phyloP scores from a whole-genome alignment of 1,140 invertebrate genomes.

The Tribolium castaneum region DNA sequence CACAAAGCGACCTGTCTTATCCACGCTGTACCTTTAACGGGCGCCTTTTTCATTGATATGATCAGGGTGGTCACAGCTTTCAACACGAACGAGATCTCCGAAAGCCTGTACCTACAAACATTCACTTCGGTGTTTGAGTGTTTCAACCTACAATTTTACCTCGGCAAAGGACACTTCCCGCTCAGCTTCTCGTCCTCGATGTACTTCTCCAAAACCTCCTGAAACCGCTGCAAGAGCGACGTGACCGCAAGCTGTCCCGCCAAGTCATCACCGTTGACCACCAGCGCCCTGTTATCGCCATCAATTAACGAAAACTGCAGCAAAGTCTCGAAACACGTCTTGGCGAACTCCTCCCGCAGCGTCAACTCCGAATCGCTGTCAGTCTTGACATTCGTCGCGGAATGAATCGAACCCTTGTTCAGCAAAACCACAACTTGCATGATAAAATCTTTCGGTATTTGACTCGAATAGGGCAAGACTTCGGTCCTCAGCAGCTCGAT shows the following conservation, averaged over 20 bases:
- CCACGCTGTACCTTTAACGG: conserved; percentile 59
- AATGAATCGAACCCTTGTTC: conserved; percentile 94
- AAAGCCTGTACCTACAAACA: conserved; percentile 83
- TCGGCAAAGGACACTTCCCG: conserved; percentile 90
- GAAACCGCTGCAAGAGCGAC: conserved; percentile 90
- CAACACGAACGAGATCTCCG: conserved; percentile 96
- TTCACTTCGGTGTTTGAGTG: conserved; percentile 20
- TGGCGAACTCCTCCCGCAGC: conserved; percentile 93
- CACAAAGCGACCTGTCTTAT: not conserved
- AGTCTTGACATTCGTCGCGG: conserved; percentile 76
- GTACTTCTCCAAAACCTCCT: conserved; percentile 91
- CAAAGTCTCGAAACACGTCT: conserved; percentile 95
- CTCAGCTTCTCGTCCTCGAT: conserved; percentile 89
- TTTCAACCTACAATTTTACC: conserved; percentile 67
- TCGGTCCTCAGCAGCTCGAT: conserved; percentile 88
- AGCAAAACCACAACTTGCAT: conserved; percentile 88
- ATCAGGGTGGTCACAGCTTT: conserved; percentile 94
- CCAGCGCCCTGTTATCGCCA: conserved; percentile 68
- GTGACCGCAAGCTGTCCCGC: conserved; percentile 90
- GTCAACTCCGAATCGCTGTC: conserved; percentile 86
- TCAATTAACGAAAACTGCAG: conserved; percentile 91
- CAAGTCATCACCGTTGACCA: conserved; percentile 63
- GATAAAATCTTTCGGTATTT: conserved; percentile 88
- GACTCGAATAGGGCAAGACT: conserved; percentile 83
- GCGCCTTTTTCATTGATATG: conserved; percentile 91